Base-by-base conservation (phyloP, 2,888 invertebrate genomes). In the Cheilosia variabilis region DNA sequence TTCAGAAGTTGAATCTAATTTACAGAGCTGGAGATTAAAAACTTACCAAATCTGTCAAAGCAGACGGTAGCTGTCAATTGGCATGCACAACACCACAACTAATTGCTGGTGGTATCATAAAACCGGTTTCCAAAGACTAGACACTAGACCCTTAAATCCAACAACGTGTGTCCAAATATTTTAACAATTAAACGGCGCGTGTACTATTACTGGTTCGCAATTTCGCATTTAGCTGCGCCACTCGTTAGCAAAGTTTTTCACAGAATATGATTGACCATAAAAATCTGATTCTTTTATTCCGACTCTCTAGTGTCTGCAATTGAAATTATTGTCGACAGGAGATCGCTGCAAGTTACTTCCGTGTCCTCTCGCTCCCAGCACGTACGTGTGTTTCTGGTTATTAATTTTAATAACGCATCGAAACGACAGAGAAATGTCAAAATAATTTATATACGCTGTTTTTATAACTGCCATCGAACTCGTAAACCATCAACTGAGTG, bases 401-500 rank as follows among this genome's bases (percentile, higher is more conserved):
- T 86, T 81, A 86, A 86, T 86, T 86, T 86, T 86, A 81, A 86
- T 77, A 86, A 80, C 86, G 31, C 31, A 62, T 63, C 55, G 47
- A 76, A 86, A 86, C 77, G 86, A 77, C 86, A 81, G 69, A 80
- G 72, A 86, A 86, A 86, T 86, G 86, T 86, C 81, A 86, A 81
- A 86, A 81, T 86, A 86, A 86, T 86, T 86, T 77, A 86, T 77
- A 75, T 63, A 41, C 52, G 72, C 55, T 19, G 69, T 41, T 86
- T 86, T 86, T 86, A 80, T 71, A 80, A 86, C 84, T 77, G 76
- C 86, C 76, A 76, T 72, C 62, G 52, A 76, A 63, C 71, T 86
- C 86, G 72, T 86, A 81, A 86, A 86, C 66, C 86, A 72, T 77
- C 76, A 76, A 86, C 76, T 65, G 79, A 84, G 65, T 75, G 79